Evolutionary conservation across 2,113 vertebrate genomes (phyloP), one percentile per base, ranked within the genome.

Genomic region (Datnioides undecimradiatus): DNA sequence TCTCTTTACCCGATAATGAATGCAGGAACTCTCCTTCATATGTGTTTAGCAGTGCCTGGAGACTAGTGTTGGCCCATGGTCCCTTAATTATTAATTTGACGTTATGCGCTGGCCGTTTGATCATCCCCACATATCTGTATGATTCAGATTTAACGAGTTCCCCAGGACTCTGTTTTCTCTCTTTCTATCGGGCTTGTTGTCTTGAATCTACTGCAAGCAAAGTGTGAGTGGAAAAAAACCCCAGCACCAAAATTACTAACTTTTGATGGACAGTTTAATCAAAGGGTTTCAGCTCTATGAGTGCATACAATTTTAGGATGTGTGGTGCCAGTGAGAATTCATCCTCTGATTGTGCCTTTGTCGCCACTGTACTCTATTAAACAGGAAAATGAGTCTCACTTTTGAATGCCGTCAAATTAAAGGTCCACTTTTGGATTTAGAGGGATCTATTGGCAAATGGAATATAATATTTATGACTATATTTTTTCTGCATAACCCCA

Each of bases 41-140:
- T 90, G 85, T 93, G 83, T 93, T 93, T 92, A 88, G 89, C 73
- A 63, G 71, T 49, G 87, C 88, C 87, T 77, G 69, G 75, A 87
- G 93, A 85, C 79, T 71, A 57, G 78, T 87, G 82, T 85, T 36
- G 78, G 88, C 88, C 91, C 86, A 70, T 73, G 40, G 90, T 85
- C 80, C 52, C 67, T 95, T 92, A 95, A 95, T 94, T 93, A 95
- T 94, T 93, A 88, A 95, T 92, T 88, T 85, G 86, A 83, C 54
- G 84, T 74, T 87, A 86, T 87, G 73, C 27, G 54, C 85, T 74
- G 84, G 86, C 86, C 73, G 90, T 95, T 95, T 95, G 92, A 94
- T 95, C 93, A 88, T 91, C 74, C 79, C 57, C 78, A 78, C 80
- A 78, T 90, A 91, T 91, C 90, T 86, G 87, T 84, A 76, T 84